Evolutionary conservation across 2,113 vertebrate species (phyloP).

Genomic region (Uria lomvia): DNA sequence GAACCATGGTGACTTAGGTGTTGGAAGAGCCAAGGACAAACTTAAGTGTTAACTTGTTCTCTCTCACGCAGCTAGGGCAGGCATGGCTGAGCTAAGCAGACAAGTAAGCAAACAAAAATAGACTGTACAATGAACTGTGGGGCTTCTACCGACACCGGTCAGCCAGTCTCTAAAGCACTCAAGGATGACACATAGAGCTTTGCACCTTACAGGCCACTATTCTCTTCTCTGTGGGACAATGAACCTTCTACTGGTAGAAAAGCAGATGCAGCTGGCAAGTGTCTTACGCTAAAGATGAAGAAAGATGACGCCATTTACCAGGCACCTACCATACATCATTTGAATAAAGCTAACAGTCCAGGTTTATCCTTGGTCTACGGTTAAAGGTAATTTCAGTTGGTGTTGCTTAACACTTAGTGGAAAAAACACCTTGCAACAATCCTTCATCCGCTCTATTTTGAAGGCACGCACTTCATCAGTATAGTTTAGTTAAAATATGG

Average conservation of each 20-base stretch:
- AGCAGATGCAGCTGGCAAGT: neutral
- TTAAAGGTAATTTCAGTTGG: neutral
- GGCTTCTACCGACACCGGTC: neutral
- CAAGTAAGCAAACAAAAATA: neutral
- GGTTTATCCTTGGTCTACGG: neutral
- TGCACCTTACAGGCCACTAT: neutral
- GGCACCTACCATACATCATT: neutral
- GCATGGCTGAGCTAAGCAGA: neutral
- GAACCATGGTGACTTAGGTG: accelerated
- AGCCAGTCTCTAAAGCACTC: neutral
- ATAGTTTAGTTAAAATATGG: neutral
- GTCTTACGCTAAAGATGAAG: neutral
- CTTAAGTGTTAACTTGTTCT: accelerated
- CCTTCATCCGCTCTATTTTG: neutral
- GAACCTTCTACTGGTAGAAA: neutral
- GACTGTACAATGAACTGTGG: neutral
- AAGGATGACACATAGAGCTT: neutral
- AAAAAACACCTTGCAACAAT: neutral
- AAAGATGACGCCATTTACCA: neutral
- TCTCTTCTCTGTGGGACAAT: neutral
- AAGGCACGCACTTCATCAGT: neutral
- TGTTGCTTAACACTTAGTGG: neutral
- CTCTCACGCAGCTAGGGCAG: neutral
- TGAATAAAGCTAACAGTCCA: neutral
- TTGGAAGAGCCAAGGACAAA: neutral